Evolutionary conservation across 2,888 invertebrate species (phyloP).

Genomic region (Entomobrya multifasciata): DNA sequence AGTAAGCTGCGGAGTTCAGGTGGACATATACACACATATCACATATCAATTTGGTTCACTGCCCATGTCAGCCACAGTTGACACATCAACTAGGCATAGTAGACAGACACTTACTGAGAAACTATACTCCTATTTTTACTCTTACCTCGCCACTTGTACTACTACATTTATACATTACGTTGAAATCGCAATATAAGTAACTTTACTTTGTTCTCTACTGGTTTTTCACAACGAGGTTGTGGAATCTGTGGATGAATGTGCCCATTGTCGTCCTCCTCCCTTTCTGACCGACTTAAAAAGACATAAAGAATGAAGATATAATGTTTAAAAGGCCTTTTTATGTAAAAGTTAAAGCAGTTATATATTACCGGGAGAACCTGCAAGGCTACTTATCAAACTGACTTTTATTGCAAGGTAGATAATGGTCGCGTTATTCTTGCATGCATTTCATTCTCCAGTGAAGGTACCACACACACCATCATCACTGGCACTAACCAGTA

Average conservation of each 20-base stretch:
- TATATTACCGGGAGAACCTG: conserved; percentile 23
- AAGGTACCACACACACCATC: neutral
- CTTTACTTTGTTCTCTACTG: conserved; percentile 12
- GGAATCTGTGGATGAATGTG: neutral
- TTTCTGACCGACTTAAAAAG: conserved; percentile 16
- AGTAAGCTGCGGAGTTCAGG: conserved; percentile 36
- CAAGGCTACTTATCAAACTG: conserved; percentile 52
- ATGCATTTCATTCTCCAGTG: conserved; percentile 42
- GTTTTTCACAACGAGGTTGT: neutral
- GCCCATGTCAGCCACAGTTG: conserved; percentile 74
- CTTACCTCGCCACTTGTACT: too few species aligned
- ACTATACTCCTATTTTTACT: too few species aligned
- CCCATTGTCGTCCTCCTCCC: neutral
- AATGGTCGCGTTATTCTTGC: conserved; percentile 45
- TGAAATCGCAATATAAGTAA: conserved; percentile 26
- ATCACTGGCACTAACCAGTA: neutral
- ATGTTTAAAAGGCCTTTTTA: conserved; percentile 23
- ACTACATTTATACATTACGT: too few species aligned
- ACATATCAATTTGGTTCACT: conserved; percentile 59
- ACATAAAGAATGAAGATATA: conserved; percentile 19
- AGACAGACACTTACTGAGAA: too few species aligned
- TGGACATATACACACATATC: conserved; percentile 51
- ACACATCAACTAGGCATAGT: conserved; percentile 50
- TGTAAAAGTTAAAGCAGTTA: conserved; percentile 45
- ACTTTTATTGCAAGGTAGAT: conserved; percentile 68